Evolutionary conservation across 2,113 vertebrate genomes (phyloP).

Genomic region (Ctenodactylus gundi): DNA sequence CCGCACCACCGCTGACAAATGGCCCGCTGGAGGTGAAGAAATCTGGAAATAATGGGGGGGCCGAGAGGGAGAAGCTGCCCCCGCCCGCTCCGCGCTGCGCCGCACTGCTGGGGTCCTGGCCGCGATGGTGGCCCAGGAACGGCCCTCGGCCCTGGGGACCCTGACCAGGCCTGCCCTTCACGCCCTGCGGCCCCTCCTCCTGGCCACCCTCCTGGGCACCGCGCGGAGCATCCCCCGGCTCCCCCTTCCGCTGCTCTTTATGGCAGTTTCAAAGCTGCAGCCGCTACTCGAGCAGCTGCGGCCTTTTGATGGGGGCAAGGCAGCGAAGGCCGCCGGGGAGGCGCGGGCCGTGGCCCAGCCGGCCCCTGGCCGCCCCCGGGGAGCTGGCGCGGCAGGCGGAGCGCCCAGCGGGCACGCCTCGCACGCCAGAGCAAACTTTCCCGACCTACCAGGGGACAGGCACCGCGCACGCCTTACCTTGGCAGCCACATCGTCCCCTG

Average conservation of each 20-base stretch:
- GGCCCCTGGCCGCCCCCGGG: too few relatives aligned
- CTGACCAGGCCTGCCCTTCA: constrained; percentile 78
- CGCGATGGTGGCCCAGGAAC: neutral
- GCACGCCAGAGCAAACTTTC: constrained; percentile 83
- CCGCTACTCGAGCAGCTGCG: constrained; percentile 81
- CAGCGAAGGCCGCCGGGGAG: constrained; percentile 48
- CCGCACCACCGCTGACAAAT: constrained; percentile 62
- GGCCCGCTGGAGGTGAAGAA: constrained; percentile 43
- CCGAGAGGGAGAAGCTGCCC: neutral
- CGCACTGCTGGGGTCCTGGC: neutral
- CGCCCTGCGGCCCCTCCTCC: constrained; percentile 57
- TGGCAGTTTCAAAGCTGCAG: constrained; percentile 82
- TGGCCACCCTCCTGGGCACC: constrained; percentile 34
- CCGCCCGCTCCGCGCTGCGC: neutral
- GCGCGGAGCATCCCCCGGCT: constrained; percentile 64
- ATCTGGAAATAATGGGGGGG: constrained; percentile 24
- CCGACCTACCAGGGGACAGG: constrained; percentile 68
- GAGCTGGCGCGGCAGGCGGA: neutral
- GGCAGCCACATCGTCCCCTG: constrained; percentile 81
- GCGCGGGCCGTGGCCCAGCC: too few relatives aligned
- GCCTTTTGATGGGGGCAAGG: constrained; percentile 80
- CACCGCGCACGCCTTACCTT: constrained; percentile 80
- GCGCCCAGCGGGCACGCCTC: constrained; percentile 66
- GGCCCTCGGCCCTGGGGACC: constrained; percentile 56
- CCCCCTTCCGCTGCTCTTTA: constrained; percentile 76